phyloP scores from a whole-genome alignment of 2,113 vertebrate genomes.

The Poeciliopsis prolifica region DNA sequence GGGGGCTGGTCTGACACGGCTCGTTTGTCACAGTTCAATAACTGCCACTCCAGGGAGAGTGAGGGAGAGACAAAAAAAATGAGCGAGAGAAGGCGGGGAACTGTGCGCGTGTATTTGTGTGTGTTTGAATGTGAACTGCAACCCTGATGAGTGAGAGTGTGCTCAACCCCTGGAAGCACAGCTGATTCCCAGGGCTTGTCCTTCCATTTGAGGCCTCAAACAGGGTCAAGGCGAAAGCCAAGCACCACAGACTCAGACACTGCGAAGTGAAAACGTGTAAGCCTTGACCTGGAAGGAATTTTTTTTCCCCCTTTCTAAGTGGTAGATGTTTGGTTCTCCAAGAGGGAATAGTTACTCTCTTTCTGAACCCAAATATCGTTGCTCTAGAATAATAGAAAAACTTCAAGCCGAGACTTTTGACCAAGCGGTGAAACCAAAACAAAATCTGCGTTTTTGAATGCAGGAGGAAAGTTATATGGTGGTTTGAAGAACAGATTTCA shows the following conservation, averaged over 20 bases:
- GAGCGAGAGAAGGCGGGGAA: slow-evolving; percentile 33
- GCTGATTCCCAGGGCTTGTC: slow-evolving; percentile 76
- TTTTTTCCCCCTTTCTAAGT: slow-evolving; percentile 37
- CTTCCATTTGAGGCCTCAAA: slow-evolving; percentile 74
- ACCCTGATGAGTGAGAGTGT: slow-evolving; percentile 32
- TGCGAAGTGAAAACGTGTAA: slow-evolving; percentile 46
- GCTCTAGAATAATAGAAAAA: not conserved
- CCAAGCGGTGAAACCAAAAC: not conserved
- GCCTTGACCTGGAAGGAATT: slow-evolving; percentile 43
- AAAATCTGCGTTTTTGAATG: not conserved
- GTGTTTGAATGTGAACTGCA: slow-evolving; percentile 27
- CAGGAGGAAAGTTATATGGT: not conserved
- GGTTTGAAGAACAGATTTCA: not conserved
- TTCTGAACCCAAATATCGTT: slow-evolving; percentile 27
- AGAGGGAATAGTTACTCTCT: slow-evolving; percentile 30
- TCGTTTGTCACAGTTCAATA: slow-evolving; percentile 84
- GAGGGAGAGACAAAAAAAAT: slow-evolving; percentile 53
- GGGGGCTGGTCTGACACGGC: slow-evolving; percentile 77
- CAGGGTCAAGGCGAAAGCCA: slow-evolving; percentile 58
- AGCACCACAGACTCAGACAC: slow-evolving; percentile 40
- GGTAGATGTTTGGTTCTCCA: slow-evolving; percentile 48
- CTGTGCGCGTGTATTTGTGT: slow-evolving; percentile 9
- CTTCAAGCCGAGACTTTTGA: slow-evolving; percentile 5
- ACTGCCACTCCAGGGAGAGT: slow-evolving; percentile 75
- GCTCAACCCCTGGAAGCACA: slow-evolving; percentile 55